Percentiles rank a stretch among this genome's conserved stretches.
phyloP scores from a whole-genome alignment of 2,113 vertebrate genomes.

The Rhynchomys soricoides region DNA sequence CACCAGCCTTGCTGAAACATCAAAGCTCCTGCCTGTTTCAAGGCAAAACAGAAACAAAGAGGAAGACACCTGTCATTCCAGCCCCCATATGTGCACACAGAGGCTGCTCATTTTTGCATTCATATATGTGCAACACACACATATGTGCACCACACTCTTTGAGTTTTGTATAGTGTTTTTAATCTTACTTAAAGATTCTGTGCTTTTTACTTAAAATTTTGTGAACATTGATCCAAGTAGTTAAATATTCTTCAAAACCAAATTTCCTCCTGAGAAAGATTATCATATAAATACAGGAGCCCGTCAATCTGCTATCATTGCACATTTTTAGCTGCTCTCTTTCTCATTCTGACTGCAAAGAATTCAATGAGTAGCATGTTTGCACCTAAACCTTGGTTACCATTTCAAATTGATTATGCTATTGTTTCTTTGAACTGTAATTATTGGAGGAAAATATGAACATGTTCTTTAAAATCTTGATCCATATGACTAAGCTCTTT shows the following conservation, averaged over 20 bases:
- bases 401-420: conserved; percentile 5
- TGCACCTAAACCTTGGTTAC: conserved; percentile 15
- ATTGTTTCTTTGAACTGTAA: conserved; percentile 28
- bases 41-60: not conserved
- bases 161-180: not conserved
- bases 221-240: not conserved
- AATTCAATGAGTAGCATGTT: not conserved
- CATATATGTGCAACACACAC: not conserved
- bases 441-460: not conserved
- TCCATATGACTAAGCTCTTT: not conserved
- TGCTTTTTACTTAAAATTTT: conserved; percentile 39
- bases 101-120: not conserved
- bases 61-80: not conserved
- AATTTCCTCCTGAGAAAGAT: conserved; percentile 8
- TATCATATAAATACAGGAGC: not conserved
- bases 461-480: not conserved
- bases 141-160: not conserved
- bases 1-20: not conserved
- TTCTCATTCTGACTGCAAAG: not conserved
- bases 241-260: conserved; percentile 32
- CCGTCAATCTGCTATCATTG: conserved; percentile 19
- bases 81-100: not conserved
- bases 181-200: conserved; percentile 29
- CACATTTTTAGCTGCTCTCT: conserved; percentile 19
- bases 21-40: not conserved